phyloP scores from a whole-genome alignment of 2,797 vertebrate genomes.

The Tapirus indicus region DNA sequence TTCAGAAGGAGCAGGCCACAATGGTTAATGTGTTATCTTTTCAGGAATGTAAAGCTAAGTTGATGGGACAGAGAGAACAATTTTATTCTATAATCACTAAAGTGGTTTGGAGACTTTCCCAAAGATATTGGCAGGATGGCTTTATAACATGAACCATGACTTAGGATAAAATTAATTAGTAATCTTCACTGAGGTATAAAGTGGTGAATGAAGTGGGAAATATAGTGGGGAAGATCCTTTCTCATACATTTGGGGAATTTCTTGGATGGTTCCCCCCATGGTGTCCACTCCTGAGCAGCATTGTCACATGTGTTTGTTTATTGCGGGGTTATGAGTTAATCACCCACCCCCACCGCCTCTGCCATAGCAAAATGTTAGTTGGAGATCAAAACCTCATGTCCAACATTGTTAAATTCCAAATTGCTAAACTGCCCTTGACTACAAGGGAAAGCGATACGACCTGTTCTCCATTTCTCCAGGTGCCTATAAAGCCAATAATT shows the following conservation, averaged over 20 bases:
- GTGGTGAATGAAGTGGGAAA: neutral
- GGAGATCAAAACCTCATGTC: neutral
- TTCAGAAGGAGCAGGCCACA: neutral
- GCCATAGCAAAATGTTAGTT: neutral
- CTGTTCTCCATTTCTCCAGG: neutral
- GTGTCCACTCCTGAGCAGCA: neutral
- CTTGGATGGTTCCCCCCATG: rapidly evolving
- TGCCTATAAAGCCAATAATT: neutral
- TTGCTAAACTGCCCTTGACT: neutral
- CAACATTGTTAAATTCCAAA: neutral
- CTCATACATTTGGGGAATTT: neutral
- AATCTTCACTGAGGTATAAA: neutral
- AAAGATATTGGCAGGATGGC: neutral
- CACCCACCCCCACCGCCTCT: neutral
- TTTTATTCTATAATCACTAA: neutral
- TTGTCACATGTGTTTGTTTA: neutral
- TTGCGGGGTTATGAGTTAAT: neutral
- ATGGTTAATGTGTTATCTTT: neutral
- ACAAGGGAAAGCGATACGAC: neutral
- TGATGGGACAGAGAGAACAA: neutral
- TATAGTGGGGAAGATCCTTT: neutral
- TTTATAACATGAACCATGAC: neutral
- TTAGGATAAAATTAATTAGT: neutral
- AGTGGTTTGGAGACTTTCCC: slow-evolving; percentile 18
- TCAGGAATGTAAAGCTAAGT: neutral